Evolutionary conservation across 1,140 invertebrate species (phyloP), one percentile per base, ranked within the genome.

Genomic region (Argopecten irradians): DNA sequence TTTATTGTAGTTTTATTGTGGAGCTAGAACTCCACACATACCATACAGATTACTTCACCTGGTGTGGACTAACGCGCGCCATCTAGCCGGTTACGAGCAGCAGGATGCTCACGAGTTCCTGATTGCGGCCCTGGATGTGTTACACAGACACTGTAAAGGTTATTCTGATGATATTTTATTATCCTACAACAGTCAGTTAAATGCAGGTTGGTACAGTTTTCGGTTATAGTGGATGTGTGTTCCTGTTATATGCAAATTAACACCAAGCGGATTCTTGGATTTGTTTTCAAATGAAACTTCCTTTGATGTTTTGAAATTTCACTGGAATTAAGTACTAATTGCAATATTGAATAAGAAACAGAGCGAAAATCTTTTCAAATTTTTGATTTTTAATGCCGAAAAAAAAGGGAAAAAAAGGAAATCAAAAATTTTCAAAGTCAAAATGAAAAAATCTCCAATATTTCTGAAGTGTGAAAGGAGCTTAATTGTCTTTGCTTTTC

Each of bases 61-160:
- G 92, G 98, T 99, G 91, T 99, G 99, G 99, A 99, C 98, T 5
- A 98, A 99, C 95, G 98, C 98, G 36, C 97, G 97, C 88, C 98
- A 99, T 95, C 96, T 99, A 90, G 98, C 98, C 39, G 98, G 98
- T 46, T 99, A 99, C 95, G 98, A 99, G 94, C 99, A 99, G 94
- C 99, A 99, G 95, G 99, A 99, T 96, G 99, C 99, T 87, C 99
- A 99, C 94, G 99, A 99, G 96, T 99, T 99, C 96, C 99, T 99
- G 93, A 99, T 99, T 85, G 98, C 98, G 28, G 98, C 98, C 1
- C 96, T 99, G 34, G 98, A 99, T 94, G 97, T 99, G 9, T 95
- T 99, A 34, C 99, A 99, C 95, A 96, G 97, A 94, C 98, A 98
- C 93, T 96, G 97, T 93, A 95, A 96, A 96, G 95, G 95, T 95